phyloP scores from a whole-genome alignment of 2,797 vertebrate genomes.

The Hippoglossus hippoglossus region DNA sequence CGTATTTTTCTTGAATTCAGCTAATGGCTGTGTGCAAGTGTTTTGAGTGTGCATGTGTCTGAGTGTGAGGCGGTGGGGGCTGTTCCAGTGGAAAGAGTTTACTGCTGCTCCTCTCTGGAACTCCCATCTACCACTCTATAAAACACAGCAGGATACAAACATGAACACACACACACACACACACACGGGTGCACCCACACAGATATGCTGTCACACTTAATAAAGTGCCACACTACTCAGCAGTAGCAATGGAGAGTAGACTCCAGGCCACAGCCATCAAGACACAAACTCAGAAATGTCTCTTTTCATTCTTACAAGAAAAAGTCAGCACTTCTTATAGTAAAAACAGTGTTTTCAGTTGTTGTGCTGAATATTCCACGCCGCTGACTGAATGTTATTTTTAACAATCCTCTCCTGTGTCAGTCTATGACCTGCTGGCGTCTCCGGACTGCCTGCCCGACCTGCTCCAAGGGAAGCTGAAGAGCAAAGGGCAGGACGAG shows the following conservation, averaged over 20 bases:
- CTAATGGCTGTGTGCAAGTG: conserved; percentile 24
- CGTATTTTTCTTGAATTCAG: conserved; percentile 42
- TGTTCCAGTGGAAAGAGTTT: conserved; percentile 75
- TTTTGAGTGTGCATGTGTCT: conserved; percentile 9
- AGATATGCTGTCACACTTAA: conserved; percentile 54
- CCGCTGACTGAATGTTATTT: neutral
- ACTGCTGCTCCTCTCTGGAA: conserved; percentile 39
- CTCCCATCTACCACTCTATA: conserved; percentile 56
- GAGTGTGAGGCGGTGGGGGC: conserved; percentile 34
- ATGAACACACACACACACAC: conserved; percentile 9
- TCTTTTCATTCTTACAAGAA: neutral
- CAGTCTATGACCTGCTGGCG: conserved; percentile 95
- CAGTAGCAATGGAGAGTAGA: conserved; percentile 18
- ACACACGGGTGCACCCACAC: conserved; percentile 10
- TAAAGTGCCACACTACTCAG: conserved; percentile 55
- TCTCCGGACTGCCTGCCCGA: conserved; percentile 89
- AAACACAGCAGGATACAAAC: conserved; percentile 66
- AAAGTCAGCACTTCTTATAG: neutral
- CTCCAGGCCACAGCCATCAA: neutral
- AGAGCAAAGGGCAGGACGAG: conserved; percentile 88
- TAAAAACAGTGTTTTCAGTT: neutral
- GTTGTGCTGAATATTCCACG: neutral
- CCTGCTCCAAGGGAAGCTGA: conserved; percentile 88
- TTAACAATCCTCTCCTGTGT: conserved; percentile 45
- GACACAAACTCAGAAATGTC: conserved; percentile 10